Evolutionary conservation across 1,140 invertebrate genomes (phyloP), one percentile per base, ranked within the genome.

Genomic region (Atta colombica): DNA sequence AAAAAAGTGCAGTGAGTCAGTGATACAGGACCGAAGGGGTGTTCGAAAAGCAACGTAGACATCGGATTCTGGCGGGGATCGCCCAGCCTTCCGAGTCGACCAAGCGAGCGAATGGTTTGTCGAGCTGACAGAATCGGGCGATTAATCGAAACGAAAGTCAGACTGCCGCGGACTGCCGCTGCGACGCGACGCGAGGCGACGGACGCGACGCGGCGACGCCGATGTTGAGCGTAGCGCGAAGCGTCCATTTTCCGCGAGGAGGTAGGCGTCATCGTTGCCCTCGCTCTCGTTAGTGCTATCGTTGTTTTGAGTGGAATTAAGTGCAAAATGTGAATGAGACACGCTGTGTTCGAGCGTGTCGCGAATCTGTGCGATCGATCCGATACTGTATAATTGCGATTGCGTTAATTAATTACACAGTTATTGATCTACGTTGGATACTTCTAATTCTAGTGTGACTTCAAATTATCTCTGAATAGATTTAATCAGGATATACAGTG

Each of bases 101-200:
- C 39, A 25, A 25, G 63, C 12, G 55, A 21, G 90, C 88, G 86
- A 85, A 86, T 21, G 25, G 16, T 35, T 88, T 90, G 90, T 86
- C 88, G 87, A 84, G 85, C 60, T 28, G 53, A 25, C 80, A 66
- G 72, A 77, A 77, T 88, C 77, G 84, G 61, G 69, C 66, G 72
- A 82, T 90, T 89, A 72, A 89, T 90, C 84, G 78, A 89, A 89
- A 87, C 84, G 78, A 89, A 89, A 88, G 87, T 85, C 63, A 35
- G 63, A 88, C 49, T 63, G 51, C 55, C 86, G 86, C 86, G 86
- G 71, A 85, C 80, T 53, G 81, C 10, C 68, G 39, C 35, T 68
- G 55, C 35, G 35, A 35, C 35, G 35, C 39, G 39, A 39, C 39
- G 39, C 39, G 39, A 39, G 7, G 39, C 35, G 7, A 3, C 35